Base-by-base conservation (phyloP, 2,888 invertebrate species). In the Hofmannophila pseudospretella region DNA sequence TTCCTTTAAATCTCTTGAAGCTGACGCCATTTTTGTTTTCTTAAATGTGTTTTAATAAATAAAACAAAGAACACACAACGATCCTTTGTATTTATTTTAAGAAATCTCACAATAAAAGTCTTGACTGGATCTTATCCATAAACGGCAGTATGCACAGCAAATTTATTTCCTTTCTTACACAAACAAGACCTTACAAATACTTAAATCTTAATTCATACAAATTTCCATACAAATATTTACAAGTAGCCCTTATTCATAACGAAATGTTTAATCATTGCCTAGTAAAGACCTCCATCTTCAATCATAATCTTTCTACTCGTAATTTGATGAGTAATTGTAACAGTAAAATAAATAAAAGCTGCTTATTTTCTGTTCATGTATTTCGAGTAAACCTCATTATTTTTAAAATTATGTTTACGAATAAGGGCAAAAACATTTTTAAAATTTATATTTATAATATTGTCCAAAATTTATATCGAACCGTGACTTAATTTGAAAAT, bases 41-140 rank as follows among this genome's bases (percentile, higher is more conserved):
- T n/a, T n/a, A n/a, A n/a, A n/a, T n/a, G n/a, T n/a, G n/a, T n/a
- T n/a, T n/a, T n/a, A n/a, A n/a, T 12, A 53, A 72, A 71, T 66
- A 46, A 75, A 74, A 71, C 54, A 43, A 44, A 36, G 16, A 36
- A 31, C 77, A 78, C 80, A 84, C 84, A 84, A 81, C 81, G 73
- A 80, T 75, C 58, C 62, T 67, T 75, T 79, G 70, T 58, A 56
- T 67, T 74, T 79, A 76, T 73, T 74, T 76, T 72, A 75, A 69
- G 80, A 81, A 82, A 76, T 78, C 70, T 78, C 77, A 84, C 82
- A 81, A 72, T 81, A 77, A 80, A 79, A 79, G 77, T 82, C 70
- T 78, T 77, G 68, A 77, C 58, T 82, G 85, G 85, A 84, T 85
- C 80, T 82, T 81, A 85, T 85, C 85, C 85, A 78, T 75, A 77